Conservation (phyloP, 2,888 invertebrate species). For the Tetanocera ferruginea region DNA sequence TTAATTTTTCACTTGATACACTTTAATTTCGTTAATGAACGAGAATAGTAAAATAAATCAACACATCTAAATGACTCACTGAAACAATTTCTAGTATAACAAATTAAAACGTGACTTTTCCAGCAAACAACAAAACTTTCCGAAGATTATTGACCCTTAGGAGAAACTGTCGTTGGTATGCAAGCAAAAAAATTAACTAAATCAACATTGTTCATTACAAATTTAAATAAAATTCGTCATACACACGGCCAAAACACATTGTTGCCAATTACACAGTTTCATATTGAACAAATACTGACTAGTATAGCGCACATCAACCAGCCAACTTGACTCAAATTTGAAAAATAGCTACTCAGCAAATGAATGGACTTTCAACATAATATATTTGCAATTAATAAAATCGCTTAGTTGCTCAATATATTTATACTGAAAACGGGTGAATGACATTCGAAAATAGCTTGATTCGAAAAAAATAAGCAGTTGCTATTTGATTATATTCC, state of each 20-base stretch:
- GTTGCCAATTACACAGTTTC: neutral
- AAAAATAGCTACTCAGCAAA: constrained; percentile 27
- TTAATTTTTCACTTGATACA: no score
- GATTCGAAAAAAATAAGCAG: neutral
- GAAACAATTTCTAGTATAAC: neutral
- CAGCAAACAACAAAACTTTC: neutral
- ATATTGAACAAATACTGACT: neutral
- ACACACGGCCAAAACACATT: neutral
- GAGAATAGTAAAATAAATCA: neutral
- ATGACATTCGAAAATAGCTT: neutral
- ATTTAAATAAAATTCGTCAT: neutral
- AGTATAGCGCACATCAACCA: no score
- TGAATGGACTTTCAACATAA: neutral
- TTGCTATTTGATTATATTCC: no score
- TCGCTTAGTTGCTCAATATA: neutral
- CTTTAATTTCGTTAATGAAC: no score
- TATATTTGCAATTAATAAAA: constrained; percentile 12
- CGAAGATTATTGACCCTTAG: neutral
- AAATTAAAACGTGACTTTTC: constrained; percentile 9
- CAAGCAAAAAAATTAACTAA: neutral
- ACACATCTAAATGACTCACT: neutral
- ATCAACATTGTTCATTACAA: neutral
- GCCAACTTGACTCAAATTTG: no score
- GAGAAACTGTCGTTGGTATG: neutral
- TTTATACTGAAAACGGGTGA: neutral